Base-by-base conservation (phyloP, 2,888 invertebrate species). In the Choreutis nemorana region DNA sequence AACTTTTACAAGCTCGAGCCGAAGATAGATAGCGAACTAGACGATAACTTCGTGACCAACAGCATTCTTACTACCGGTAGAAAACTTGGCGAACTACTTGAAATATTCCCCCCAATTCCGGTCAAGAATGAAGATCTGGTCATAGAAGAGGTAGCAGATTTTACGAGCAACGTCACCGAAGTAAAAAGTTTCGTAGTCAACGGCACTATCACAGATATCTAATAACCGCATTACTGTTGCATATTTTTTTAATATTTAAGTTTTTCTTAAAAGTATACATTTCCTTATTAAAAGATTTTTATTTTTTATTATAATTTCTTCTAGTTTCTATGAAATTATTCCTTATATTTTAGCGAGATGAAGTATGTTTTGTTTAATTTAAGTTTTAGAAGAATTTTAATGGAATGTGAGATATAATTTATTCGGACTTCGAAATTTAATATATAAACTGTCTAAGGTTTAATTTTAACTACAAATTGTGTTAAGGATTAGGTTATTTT, bases 151-250 rank as follows among this genome's bases (percentile, higher is more conserved):
- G 62, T 78, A 9, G 58, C 66, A 2, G 73, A 73, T 34, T 65
- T 70, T 32, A 46, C 56, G 1, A 59, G 65, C 21, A 72, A 75
- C 32, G 53, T 49, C 6, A 66, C 70, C 0, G 75, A 70, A 37
- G 55, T 78, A 0, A 70, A 71, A 37, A 75, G 57, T 39, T 77
- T 75, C 41, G 59, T 77, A 29, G 70, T 73, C 29, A 68, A 63
- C 37, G 65, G 64, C 32, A 47, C 56, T 3, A 26, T 5, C 9
- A 23, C 12, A 5, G 7, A 23, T 23, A 10, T 32, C 32, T 34
- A 23, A 15, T 14, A n/a, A 27, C 26, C 14, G n/a, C 7, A 26
- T 15, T 27, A n/a, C n/a, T 31, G 25, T 32, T 38, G 33, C 33
- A 31, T 42, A 48, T 32, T 45, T 45, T 47, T 37, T 49, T 35